These are phyloP conservation scores for Agonopterix arenella DNA, from an alignment of 2,888 invertebrate species.

Conservation along the genomic window DNA sequence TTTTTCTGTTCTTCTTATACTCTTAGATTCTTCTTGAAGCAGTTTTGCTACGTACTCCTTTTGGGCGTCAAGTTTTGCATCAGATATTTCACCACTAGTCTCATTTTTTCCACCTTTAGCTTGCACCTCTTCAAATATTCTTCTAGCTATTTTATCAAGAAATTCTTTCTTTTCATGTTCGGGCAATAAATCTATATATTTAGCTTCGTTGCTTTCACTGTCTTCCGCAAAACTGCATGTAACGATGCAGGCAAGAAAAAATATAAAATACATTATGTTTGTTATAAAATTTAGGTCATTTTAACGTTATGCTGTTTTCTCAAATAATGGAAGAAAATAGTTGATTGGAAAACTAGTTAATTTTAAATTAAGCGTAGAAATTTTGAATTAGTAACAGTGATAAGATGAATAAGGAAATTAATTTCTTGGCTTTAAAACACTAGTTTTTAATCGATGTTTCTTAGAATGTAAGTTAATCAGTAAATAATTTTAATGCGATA, in stretches of 20 bases:
- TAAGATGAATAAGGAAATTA: constrained; percentile 9
- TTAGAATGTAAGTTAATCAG: too few relatives aligned
- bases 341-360: constrained; percentile 9
- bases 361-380: constrained; percentile 11
- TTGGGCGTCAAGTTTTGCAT: constrained; percentile 38
- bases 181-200: constrained; percentile 50
- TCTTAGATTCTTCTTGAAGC: constrained; percentile 40
- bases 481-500: too few relatives aligned
- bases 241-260: constrained; percentile 17
- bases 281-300: constrained; percentile 22
- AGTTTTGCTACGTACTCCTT: constrained; percentile 39
- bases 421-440: not conserved
- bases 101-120: constrained; percentile 18
- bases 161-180: constrained; percentile 50
- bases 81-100: constrained; percentile 31
- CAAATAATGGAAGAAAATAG: not conserved
- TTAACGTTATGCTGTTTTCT: constrained; percentile 5
- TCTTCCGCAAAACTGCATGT: constrained; percentile 14
- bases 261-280: constrained; percentile 26
- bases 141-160: constrained; percentile 45
- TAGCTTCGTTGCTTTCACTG: constrained; percentile 27
- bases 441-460: too few relatives aligned
- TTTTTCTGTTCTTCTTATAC: constrained; percentile 13
- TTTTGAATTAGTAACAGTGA: constrained; percentile 14
- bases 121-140: constrained; percentile 42